These are phyloP conservation scores for Xenopus laevis DNA, from an alignment of 2,113 vertebrate species.

Conservation along the genomic window DNA sequence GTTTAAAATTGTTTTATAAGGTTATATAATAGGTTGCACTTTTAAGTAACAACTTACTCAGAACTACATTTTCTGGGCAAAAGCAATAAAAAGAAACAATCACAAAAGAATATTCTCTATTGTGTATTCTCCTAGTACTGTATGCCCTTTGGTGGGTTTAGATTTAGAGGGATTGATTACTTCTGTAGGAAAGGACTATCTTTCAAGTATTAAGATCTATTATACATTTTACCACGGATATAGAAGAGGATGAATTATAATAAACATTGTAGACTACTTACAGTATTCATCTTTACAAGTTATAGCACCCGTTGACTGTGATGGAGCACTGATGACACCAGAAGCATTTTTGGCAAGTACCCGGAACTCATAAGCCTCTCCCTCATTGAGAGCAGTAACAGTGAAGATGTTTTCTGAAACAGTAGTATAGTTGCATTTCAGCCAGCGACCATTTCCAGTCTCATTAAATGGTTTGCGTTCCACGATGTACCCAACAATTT, in stretches of 20 bases:
- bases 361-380: conserved; percentile 92
- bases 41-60: no score
- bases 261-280: conserved; percentile 59
- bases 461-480: conserved; percentile 88
- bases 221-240: not conserved
- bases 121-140: no score
- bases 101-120: no score
- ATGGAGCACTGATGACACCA: conserved; percentile 84
- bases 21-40: no score
- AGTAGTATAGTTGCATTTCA: conserved; percentile 97
- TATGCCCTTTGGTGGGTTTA: no score
- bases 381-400: conserved; percentile 87
- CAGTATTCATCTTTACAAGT: conserved; percentile 95
- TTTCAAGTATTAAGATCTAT: no score
- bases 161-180: no score
- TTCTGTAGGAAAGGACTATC: no score
- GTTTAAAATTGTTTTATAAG: no score
- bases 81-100: no score
- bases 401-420: conserved; percentile 87
- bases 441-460: conserved; percentile 89
- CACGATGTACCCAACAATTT: conserved; percentile 86
- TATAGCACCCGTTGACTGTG: conserved; percentile 87
- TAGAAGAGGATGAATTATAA: conserved; percentile 1
- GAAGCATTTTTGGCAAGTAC: conserved; percentile 89
- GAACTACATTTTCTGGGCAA: no score